These are phyloP conservation scores for Clupea harengus DNA, from an alignment of 2,113 vertebrate genomes.

Conservation along the genomic window DNA sequence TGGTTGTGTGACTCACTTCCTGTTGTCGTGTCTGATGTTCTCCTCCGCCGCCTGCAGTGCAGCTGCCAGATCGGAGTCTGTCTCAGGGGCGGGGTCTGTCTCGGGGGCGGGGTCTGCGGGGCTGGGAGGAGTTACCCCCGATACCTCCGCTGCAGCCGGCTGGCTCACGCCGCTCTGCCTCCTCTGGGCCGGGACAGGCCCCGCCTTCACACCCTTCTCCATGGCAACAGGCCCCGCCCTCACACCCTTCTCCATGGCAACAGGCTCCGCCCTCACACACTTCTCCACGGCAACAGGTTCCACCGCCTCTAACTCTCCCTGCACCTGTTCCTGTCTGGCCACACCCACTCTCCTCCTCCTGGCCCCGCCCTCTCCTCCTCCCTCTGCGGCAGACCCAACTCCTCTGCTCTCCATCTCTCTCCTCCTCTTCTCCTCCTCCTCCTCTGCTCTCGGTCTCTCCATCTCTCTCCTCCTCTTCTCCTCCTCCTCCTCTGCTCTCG, in stretches of 20 bases:
- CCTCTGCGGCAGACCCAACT: too few species aligned
- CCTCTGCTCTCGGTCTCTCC: not conserved
- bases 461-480: constrained; percentile 40
- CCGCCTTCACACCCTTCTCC: not conserved
- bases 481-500: not conserved
- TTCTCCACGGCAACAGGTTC: not conserved
- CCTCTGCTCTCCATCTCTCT: constrained; percentile 27
- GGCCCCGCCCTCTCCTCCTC: constrained; percentile 19
- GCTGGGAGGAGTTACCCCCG: not conserved
- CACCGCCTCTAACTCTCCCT: constrained; percentile 29
- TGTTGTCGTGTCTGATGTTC: constrained; percentile 87
- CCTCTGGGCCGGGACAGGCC: not conserved
- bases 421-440: constrained; percentile 20
- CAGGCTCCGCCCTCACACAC: not conserved
- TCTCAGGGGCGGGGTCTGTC: constrained; percentile 92
- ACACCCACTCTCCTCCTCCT: constrained; percentile 46
- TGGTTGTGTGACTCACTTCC: constrained; percentile 71
- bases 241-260: not conserved
- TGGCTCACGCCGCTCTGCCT: not conserved
- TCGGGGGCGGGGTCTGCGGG: constrained; percentile 58
- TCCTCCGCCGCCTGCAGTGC: constrained; percentile 91
- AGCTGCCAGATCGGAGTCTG: constrained; percentile 86
- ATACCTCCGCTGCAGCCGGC: not conserved
- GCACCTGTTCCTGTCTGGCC: constrained; percentile 37
- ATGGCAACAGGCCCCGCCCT: not conserved